Base-by-base conservation (phyloP, 1,140 invertebrate species). In the Drosophila persimilis region DNA sequence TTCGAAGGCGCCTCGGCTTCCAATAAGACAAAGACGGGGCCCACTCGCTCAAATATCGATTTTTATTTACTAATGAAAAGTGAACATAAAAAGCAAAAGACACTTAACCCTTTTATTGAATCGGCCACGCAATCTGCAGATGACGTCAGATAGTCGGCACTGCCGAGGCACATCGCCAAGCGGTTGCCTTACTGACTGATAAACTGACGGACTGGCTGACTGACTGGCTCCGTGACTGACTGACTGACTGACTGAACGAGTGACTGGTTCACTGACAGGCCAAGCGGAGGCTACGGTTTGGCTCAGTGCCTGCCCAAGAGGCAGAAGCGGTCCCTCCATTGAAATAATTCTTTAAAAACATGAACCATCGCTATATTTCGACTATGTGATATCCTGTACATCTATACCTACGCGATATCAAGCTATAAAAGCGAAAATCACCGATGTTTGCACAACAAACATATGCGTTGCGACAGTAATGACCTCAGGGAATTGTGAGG, bases 61-160 rank as follows among this genome's bases (percentile, higher is more conserved):
- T 88, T 88, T 88, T 76, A 62, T 79, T 88, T 65, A 88, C 83
- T 88, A 88, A 88, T 88, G 83, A 88, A 88, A 88, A 83, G 78
- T 81, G 83, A 83, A 83, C 78, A 88, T 88, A 83, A 83, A 77
- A 71, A 69, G 56, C 57, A 67, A 80, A 79, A 81, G 64, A 71
- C 83, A 88, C 83, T 88, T 88, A 88, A 88, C 83, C 83, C 83
- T 83, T 88, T 88, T 88, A 77, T 77, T 72, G 66, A 77, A 77
- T 77, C 75, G 66, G 35, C 73, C 83, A 88, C 75, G 83, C 75
- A 88, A 88, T 88, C 83, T 88, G 62, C 64, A 61, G 79, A 88
- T 88, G 83, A 88, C 83, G 83, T 88, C 83, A 88, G 83, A 75
- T 88, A 76, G 55, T 54, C 56, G 60, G 52, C 47, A 56, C 56